Conservation (phyloP, 2,113 vertebrate species). For the Microcebus murinus region DNA sequence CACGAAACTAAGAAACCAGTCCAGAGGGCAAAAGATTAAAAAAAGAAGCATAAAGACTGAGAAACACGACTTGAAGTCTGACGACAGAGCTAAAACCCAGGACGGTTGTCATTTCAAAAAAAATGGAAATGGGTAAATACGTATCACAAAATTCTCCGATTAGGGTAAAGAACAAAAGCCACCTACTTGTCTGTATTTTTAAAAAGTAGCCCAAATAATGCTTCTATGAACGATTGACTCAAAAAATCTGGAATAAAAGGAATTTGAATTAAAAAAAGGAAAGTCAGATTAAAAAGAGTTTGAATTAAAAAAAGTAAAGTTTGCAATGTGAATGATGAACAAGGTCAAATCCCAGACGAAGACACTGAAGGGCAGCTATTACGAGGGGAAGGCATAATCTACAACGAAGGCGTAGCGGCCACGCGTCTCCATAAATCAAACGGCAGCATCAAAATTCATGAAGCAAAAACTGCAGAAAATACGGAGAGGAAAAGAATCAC, state of each 20-base stretch:
- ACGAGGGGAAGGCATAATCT: accelerated
- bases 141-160: background rate
- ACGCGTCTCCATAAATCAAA: accelerated
- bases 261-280: background rate
- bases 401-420: accelerated
- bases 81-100: accelerated
- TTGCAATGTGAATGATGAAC: background rate
- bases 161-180: background rate
- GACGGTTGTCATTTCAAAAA: background rate
- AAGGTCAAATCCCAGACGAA: background rate
- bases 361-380: accelerated
- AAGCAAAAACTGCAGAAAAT: too few relatives aligned
- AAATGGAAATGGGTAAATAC: accelerated
- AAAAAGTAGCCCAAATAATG: background rate
- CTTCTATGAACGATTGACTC: background rate
- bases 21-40: background rate
- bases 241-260: background rate
- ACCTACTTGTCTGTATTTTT: background rate
- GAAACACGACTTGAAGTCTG: accelerated
- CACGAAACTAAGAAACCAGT: background rate
- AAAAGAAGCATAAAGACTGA: accelerated
- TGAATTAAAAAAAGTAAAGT: background rate
- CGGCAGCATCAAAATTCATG: accelerated
- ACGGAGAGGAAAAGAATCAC: background rate
- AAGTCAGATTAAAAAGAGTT: too few relatives aligned